These are phyloP conservation scores for Oceanodroma leucorhoa DNA, from an alignment of 2,797 vertebrate species.

Conservation along the genomic window DNA sequence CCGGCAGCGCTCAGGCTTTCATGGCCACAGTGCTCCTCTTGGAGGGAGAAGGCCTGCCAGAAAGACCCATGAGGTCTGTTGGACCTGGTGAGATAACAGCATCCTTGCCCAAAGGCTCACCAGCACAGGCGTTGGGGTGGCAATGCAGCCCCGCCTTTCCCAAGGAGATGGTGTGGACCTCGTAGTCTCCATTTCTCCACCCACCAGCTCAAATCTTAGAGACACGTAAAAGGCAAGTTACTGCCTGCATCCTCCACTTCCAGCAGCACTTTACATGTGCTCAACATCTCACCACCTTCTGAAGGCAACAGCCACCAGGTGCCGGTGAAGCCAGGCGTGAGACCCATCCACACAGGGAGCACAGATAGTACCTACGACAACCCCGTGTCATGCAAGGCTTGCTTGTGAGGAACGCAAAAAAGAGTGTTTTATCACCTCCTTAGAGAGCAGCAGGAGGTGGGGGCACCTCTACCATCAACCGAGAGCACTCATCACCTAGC, in stretches of 20 bases:
- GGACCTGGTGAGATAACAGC: neutral
- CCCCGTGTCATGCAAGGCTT: neutral
- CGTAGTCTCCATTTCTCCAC: neutral
- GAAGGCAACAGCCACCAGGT: neutral
- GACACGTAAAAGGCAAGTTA: fast-evolving
- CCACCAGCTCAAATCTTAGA: neutral
- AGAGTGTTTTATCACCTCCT: neutral
- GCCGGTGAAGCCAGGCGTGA: neutral
- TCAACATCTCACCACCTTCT: neutral
- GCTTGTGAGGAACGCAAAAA: neutral
- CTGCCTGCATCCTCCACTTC: neutral
- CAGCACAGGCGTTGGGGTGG: neutral
- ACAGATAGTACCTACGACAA: fast-evolving
- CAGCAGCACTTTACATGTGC: neutral
- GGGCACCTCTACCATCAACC: neutral
- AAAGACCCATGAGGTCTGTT: neutral
- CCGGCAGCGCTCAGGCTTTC: neutral
- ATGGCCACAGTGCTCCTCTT: neutral
- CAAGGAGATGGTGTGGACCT: neutral
- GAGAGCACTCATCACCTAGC: neutral
- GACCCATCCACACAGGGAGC: too few species aligned
- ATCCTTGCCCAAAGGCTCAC: neutral
- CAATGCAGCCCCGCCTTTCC: neutral
- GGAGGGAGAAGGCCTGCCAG: neutral
- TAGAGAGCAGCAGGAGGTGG: neutral